Conservation (phyloP, 2,888 invertebrate genomes). For the Mesorhabditis belari region DNA sequence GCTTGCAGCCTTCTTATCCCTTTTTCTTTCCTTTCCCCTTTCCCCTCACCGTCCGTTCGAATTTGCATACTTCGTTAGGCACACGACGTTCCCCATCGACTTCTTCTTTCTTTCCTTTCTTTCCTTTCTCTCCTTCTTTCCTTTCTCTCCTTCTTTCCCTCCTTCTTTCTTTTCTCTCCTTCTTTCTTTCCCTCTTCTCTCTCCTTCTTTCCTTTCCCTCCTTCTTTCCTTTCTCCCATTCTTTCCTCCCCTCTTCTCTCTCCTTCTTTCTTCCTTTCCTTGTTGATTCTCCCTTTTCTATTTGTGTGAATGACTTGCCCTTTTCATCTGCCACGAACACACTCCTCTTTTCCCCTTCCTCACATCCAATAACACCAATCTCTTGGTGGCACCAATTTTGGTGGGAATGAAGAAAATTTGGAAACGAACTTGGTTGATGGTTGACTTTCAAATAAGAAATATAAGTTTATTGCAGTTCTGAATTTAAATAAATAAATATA, state of each 20-base stretch:
- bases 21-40: neutral
- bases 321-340: slow-evolving; percentile 11
- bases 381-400: too few relatives aligned
- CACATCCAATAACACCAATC: too few relatives aligned
- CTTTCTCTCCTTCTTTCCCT: neutral
- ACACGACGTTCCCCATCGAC: neutral
- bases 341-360: too few relatives aligned
- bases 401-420: too few relatives aligned
- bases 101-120: neutral
- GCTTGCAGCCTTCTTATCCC: neutral
- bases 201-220: neutral
- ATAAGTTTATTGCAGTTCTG: too few relatives aligned
- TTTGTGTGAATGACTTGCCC: neutral
- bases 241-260: neutral
- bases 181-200: neutral
- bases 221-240: slow-evolving; percentile 2
- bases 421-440: too few relatives aligned
- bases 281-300: neutral
- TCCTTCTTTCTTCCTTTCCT: neutral
- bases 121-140: neutral
- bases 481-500: too few relatives aligned
- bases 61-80: neutral
- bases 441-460: too few relatives aligned
- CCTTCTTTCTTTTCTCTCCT: neutral
- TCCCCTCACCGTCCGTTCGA: neutral